Base-by-base conservation (phyloP, 2,797 vertebrate genomes). In the Knipowitschia caucasica region DNA sequence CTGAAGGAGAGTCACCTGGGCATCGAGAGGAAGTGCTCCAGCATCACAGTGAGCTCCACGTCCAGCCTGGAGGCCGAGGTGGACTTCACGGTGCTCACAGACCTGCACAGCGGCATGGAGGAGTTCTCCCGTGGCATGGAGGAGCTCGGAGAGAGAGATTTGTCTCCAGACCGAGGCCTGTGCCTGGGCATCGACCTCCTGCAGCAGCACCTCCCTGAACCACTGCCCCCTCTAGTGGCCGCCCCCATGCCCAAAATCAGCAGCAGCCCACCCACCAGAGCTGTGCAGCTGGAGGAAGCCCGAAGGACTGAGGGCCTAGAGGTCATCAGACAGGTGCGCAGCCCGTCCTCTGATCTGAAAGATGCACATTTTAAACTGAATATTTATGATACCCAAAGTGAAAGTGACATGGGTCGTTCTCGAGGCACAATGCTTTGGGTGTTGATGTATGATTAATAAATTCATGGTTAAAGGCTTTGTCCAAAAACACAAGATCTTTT, bases 51-150 rank as follows among this genome's bases (percentile, higher is more conserved):
- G 81, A 98, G 95, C 84, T 98, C 96, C 2, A 97, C 96, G 0
- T 99, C 96, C 72, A 98, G 95, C 84, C 86, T 99, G 67, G 95
- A 99, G 79, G 95, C 95, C 0, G 95, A 99, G 65, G 96, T 97
- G 49, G 96, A 99, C 73, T 99, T 99, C 90, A 99, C 96, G 0
- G 91, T 98, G 64, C 94, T 99, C 1, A 93, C 94, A 0, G 96
- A 99, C 86, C 94, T 94, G 73, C 94, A 98, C 0, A 92, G 93
- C 1, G 95, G 95, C 63, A 96, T 97, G 55, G 96, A 99, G 80
- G 96, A 99, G 85, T 95, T 99, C 86, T 96, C 95, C 60, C 89
- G 90, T 61, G 88, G 89, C 53, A 91, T 91, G 89, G 55, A 84
- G 0, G 90, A 92, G 71, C 75, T 90, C 4, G 90, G 87, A 14